Conservation (phyloP, 1,140 invertebrate species). For the Thrips palmi region DNA sequence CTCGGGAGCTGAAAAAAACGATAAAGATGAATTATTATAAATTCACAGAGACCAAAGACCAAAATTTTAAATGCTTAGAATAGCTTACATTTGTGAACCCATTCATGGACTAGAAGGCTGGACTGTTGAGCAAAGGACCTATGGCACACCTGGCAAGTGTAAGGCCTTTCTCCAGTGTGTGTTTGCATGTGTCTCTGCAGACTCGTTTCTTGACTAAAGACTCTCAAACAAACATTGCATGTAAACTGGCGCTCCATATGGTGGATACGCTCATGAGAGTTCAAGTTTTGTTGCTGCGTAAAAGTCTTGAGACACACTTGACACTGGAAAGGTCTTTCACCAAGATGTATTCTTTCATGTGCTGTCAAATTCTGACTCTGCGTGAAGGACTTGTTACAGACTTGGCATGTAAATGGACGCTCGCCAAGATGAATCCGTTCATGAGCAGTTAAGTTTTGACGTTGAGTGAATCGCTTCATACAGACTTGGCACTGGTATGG, state of each 20-base stretch:
- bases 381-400: constrained; percentile 23
- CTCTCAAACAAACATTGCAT: constrained; percentile 38
- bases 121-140: constrained; percentile 13
- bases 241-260: constrained; percentile 41
- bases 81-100: too few relatives aligned
- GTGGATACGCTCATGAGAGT: constrained; percentile 30
- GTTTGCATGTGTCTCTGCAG: constrained; percentile 42
- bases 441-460: constrained; percentile 12
- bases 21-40: too few relatives aligned
- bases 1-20: too few relatives aligned
- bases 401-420: constrained; percentile 18
- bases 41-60: too few relatives aligned
- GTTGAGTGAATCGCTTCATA: constrained; percentile 11
- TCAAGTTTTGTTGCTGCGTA: constrained; percentile 29
- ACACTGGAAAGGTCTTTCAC: constrained; percentile 38
- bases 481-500: constrained; percentile 24
- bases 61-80: too few relatives aligned
- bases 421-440: constrained; percentile 12
- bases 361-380: constrained; percentile 18
- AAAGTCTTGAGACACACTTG: constrained; percentile 38
- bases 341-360: constrained; percentile 24
- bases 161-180: constrained; percentile 47
- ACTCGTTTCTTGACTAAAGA: constrained; percentile 42
- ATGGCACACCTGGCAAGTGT: constrained; percentile 36
- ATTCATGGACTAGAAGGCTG: constrained; percentile 14